These are phyloP conservation scores for Sphenopsis melanotis DNA, from an alignment of 2,797 vertebrate genomes.

Conservation along the genomic window DNA sequence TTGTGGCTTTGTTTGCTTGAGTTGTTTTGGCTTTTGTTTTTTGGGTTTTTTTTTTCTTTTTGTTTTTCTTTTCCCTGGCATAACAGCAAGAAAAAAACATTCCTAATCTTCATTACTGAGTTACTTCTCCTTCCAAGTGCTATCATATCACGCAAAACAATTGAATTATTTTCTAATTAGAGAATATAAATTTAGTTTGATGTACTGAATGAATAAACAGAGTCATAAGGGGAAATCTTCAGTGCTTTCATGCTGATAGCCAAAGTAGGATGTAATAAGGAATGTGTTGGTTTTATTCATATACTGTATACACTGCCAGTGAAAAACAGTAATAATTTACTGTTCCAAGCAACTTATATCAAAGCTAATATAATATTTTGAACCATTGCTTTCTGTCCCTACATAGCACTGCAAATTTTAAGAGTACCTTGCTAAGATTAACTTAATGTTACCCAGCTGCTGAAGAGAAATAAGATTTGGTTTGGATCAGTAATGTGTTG, in stretches of 20 bases:
- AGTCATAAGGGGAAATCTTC: neutral
- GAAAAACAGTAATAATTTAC: neutral
- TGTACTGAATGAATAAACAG: neutral
- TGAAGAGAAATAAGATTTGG: neutral
- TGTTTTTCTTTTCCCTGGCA: neutral
- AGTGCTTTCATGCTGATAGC: neutral
- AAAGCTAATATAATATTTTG: neutral
- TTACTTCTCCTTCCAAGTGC: neutral
- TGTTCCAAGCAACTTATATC: neutral
- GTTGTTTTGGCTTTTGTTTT: neutral
- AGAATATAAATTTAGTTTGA: neutral
- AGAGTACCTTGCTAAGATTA: neutral
- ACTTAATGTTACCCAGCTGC: neutral
- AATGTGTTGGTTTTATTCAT: neutral
- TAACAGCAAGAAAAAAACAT: rapidly evolving
- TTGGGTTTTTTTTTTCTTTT: too few species aligned
- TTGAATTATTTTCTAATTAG: neutral
- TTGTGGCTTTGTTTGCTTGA: neutral
- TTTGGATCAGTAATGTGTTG: neutral
- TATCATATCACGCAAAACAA: neutral
- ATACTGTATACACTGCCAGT: neutral
- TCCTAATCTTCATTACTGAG: neutral
- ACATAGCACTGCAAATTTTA: neutral
- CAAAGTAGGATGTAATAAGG: neutral
- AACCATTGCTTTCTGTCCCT: neutral